phyloP scores from a whole-genome alignment of 1,140 invertebrate genomes.

The Helicorthomorpha holstii region DNA sequence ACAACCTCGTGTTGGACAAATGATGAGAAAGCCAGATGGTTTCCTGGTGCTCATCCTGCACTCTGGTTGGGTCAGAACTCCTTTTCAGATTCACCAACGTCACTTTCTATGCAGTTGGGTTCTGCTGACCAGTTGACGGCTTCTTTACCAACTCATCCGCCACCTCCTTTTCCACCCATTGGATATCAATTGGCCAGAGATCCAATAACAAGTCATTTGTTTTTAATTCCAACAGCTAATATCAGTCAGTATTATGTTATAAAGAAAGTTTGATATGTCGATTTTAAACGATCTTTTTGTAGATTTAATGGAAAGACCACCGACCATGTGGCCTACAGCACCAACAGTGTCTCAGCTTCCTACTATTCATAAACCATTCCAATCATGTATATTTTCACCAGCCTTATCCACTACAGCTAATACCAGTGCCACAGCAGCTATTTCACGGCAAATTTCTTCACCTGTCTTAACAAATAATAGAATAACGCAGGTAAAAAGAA shows the following conservation, averaged over 20 bases:
- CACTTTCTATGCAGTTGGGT: slow-evolving; percentile 47
- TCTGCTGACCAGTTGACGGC: too few species aligned
- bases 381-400: slow-evolving; percentile 3
- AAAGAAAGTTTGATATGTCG: not conserved
- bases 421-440: too few species aligned
- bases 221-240: slow-evolving; percentile 50
- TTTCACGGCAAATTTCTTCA: too few species aligned
- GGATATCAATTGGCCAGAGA: slow-evolving; percentile 65
- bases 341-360: not conserved
- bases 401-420: too few species aligned
- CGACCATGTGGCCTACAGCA: slow-evolving; percentile 45
- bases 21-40: too few species aligned
- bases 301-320: slow-evolving; percentile 53
- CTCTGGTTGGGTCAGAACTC: slow-evolving; percentile 45
- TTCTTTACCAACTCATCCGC: slow-evolving; percentile 35
- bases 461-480: too few species aligned
- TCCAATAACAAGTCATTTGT: slow-evolving; percentile 55
- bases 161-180: slow-evolving; percentile 42
- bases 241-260: slow-evolving; percentile 29
- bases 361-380: not conserved
- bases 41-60: slow-evolving; percentile 31
- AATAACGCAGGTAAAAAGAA: too few species aligned
- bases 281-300: slow-evolving; percentile 5
- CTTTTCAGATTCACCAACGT: slow-evolving; percentile 30
- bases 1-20: too few species aligned